Evolutionary conservation across 2,797 vertebrate genomes (phyloP).

Genomic region (Phrynocephalus guinanensis): DNA sequence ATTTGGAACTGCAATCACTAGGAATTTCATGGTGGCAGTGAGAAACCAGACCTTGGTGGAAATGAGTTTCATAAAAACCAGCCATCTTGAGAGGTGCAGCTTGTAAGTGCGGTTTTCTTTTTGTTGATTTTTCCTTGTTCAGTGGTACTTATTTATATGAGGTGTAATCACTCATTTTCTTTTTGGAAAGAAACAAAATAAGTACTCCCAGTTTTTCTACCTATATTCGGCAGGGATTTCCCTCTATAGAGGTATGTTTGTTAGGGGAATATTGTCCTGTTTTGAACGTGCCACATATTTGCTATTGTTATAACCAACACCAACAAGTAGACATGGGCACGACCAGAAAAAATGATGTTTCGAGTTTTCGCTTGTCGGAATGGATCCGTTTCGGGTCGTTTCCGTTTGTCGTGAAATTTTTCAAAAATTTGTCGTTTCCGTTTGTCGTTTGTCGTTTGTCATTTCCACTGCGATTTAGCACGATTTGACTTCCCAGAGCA

Average conservation of each 20-base stretch:
- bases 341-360: no score
- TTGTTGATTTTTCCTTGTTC: conserved; percentile 11
- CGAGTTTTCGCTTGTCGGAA: no score
- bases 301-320: no score
- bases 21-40: conserved; percentile 77
- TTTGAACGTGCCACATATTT: background rate
- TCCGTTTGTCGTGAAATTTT: no score
- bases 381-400: no score
- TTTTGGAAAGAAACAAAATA: background rate
- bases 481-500: no score
- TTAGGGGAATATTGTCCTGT: background rate
- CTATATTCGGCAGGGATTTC: conserved; percentile 37
- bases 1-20: conserved; percentile 80
- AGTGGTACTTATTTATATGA: conserved; percentile 50
- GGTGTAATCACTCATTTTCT: conserved; percentile 38
- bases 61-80: conserved; percentile 75
- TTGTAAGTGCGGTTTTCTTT: conserved; percentile 40
- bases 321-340: no score
- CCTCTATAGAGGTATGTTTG: conserved; percentile 16
- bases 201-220: conserved; percentile 21
- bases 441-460: no score
- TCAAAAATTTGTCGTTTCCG: no score
- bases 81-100: conserved; percentile 31
- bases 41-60: conserved; percentile 78
- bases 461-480: no score